Evolutionary conservation across 2,797 vertebrate species (phyloP).

Genomic region (Loriculus beryllinus): DNA sequence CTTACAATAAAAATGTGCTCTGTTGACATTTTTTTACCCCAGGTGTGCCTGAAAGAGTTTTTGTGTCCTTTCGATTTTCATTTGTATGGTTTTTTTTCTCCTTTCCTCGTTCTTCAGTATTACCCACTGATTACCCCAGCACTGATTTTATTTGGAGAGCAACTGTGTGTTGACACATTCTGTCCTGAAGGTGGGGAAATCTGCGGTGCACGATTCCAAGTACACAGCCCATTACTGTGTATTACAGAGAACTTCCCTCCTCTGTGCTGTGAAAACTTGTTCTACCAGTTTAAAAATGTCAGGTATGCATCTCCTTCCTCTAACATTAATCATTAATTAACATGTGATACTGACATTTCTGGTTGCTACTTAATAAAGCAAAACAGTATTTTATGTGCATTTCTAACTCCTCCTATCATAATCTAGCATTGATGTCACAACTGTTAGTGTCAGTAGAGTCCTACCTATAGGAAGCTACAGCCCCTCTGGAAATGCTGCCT

Average conservation of each 20-base stretch:
- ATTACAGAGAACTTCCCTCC: constrained; percentile 16
- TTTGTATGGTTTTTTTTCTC: not conserved
- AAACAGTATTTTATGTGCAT: not conserved
- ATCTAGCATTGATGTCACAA: not conserved
- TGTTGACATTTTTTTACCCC: not conserved
- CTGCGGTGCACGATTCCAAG: constrained; percentile 25
- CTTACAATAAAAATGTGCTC: not conserved
- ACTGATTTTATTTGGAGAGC: not conserved
- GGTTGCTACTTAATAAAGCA: constrained; percentile 28
- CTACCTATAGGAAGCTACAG: not conserved
- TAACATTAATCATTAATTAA: constrained; percentile 61
- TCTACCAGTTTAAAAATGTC: constrained; percentile 59
- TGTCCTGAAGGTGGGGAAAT: constrained; percentile 58
- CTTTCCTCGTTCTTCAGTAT: not conserved
- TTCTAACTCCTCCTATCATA: not conserved
- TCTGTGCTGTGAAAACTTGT: constrained; percentile 25
- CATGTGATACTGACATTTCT: constrained; percentile 57
- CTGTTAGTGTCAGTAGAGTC: not conserved
- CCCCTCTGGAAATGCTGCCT: not conserved
- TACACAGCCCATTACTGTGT: constrained; percentile 15
- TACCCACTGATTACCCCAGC: not conserved
- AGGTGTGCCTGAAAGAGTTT: not conserved
- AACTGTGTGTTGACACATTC: constrained; percentile 36
- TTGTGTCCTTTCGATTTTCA: not conserved
- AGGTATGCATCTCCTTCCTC: constrained; percentile 55